Evolutionary conservation across 2,113 vertebrate genomes (phyloP).

Genomic region (Bubalus kerabau): DNA sequence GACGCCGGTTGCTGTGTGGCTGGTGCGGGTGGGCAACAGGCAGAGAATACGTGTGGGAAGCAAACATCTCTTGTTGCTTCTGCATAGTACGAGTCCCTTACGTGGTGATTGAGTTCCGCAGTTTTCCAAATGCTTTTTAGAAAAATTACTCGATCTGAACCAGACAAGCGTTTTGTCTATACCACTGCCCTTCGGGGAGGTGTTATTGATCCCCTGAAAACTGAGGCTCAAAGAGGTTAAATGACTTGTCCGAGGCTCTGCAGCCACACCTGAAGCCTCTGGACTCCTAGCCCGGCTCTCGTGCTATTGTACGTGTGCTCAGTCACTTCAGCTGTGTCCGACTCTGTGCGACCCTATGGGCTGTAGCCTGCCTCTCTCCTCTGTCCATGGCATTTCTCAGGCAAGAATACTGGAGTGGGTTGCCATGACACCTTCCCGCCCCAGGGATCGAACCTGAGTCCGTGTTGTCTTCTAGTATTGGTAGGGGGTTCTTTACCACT

Average conservation of each 20-base stretch:
- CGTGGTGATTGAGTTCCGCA: neutral
- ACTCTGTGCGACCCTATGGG: neutral
- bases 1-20: neutral
- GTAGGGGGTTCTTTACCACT: neutral
- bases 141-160: neutral
- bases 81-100: neutral
- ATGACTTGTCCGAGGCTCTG: neutral
- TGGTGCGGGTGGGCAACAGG: neutral
- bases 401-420: neutral
- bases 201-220: neutral
- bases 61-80: neutral
- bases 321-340: rapidly evolving
- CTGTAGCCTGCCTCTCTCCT: neutral
- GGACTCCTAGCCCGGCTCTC: neutral
- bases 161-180: neutral
- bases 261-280: neutral
- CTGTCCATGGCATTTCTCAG: neutral
- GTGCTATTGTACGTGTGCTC: neutral
- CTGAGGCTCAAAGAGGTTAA: neutral
- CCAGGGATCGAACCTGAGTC: neutral
- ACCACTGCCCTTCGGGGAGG: neutral
- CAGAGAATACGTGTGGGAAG: neutral
- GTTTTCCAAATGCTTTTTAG: neutral
- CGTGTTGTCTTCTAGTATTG: neutral
- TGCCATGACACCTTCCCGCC: neutral